Conservation (phyloP, 2,797 vertebrate species). For the Cichlasoma orientale region DNA sequence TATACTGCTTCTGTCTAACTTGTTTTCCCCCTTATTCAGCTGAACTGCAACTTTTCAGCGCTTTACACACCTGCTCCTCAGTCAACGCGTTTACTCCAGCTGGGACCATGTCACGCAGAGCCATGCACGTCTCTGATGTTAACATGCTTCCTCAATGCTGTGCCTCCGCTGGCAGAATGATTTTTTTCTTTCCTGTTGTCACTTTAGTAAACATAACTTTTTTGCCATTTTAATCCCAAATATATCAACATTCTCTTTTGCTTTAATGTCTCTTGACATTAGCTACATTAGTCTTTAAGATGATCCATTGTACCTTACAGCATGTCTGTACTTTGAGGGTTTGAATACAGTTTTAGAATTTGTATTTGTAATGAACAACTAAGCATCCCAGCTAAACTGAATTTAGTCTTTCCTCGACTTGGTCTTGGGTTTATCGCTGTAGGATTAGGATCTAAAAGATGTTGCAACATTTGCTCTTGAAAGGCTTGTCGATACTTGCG, state of each 20-base stretch:
- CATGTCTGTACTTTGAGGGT: background rate
- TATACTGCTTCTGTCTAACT: slow-evolving; percentile 32
- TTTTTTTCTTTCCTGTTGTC: slow-evolving; percentile 4
- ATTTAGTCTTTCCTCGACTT: background rate
- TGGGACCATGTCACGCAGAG: slow-evolving; percentile 13
- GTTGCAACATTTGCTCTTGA: background rate
- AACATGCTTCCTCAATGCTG: slow-evolving; percentile 1
- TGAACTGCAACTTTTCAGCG: slow-evolving; percentile 14
- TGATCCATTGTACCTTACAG: background rate
- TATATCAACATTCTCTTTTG: background rate
- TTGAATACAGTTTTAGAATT: background rate
- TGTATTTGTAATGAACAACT: background rate
- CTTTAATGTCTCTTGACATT: background rate
- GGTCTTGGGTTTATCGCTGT: background rate
- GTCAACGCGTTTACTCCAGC: slow-evolving; percentile 36
- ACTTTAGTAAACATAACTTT: background rate
- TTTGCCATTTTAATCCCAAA: background rate
- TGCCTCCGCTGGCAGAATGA: background rate
- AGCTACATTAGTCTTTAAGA: background rate
- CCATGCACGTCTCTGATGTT: background rate
- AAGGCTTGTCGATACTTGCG: slow-evolving; percentile 26
- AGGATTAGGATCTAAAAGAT: slow-evolving; percentile 6
- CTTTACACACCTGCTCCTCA: slow-evolving; percentile 49
- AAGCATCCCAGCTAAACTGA: background rate
- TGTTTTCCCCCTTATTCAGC: slow-evolving; percentile 32